These are phyloP conservation scores for Ptyas mucosa DNA, from an alignment of 2,113 vertebrate species.

Conservation along the genomic window DNA sequence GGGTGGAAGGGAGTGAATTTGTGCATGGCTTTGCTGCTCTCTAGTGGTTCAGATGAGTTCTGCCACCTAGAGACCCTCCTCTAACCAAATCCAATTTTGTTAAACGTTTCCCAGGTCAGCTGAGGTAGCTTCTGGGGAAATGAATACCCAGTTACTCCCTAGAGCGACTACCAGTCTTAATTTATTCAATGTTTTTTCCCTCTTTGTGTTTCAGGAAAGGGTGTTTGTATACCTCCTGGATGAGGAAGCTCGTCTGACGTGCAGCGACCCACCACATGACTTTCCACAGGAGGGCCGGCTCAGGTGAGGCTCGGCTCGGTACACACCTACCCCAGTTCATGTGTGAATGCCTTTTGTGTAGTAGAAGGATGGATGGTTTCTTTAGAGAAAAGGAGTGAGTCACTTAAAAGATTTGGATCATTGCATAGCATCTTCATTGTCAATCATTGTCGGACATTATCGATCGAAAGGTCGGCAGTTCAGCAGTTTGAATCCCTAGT, in stretches of 20 bases:
- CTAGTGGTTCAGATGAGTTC: not conserved
- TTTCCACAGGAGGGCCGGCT: conserved; percentile 79
- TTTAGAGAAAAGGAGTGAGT: not conserved
- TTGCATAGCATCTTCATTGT: not conserved
- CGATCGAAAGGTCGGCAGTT: too few species aligned
- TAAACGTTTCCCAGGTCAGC: not conserved
- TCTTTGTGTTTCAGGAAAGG: conserved; percentile 74
- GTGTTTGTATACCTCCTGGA: conserved; percentile 87
- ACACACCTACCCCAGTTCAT: not conserved
- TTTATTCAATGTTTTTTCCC: not conserved
- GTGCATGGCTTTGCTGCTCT: not conserved
- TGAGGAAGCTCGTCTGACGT: conserved; percentile 74
- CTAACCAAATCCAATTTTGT: not conserved
- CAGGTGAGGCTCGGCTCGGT: conserved; percentile 57
- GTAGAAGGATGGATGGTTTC: not conserved
- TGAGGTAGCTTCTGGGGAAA: not conserved
- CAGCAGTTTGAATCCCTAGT: too few species aligned
- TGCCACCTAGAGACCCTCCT: not conserved
- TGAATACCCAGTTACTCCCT: not conserved
- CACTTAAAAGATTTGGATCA: not conserved
- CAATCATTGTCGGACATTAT: too few species aligned
- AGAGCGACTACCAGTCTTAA: not conserved
- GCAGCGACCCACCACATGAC: conserved; percentile 83
- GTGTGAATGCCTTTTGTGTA: not conserved
- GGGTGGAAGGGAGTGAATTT: not conserved